A percentile compares a stretch with the other conserved stretches of the same genome.
Evolutionary conservation across 2,888 invertebrate species (phyloP).

Genomic region (Icerya purchasi): DNA sequence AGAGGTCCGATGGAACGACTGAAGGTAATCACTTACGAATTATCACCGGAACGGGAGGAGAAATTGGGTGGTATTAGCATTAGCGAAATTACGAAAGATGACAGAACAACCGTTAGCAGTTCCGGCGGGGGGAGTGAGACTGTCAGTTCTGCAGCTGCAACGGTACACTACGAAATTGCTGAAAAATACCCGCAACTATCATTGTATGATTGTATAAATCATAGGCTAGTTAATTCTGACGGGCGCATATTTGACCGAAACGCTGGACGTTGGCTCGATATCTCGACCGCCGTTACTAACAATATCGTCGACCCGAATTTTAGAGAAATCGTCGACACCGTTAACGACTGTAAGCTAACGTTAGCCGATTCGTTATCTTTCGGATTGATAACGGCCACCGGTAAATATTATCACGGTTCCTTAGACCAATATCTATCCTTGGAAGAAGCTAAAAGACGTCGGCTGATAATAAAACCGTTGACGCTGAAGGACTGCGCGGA

Average conservation of each 20-base stretch:
- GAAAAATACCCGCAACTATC: neutral
- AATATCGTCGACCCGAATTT: conserved; percentile 55
- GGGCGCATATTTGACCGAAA: conserved; percentile 74
- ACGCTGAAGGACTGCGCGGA: conserved; percentile 73
- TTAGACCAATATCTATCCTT: conserved; percentile 55
- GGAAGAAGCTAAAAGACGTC: conserved; percentile 59
- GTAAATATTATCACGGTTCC: conserved; percentile 51
- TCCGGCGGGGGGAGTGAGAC: neutral
- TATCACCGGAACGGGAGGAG: too few species aligned
- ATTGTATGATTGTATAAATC: conserved; percentile 9
- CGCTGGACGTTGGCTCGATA: conserved; percentile 57
- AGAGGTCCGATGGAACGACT: conserved; percentile 56
- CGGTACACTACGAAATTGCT: neutral
- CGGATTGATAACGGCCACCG: conserved; percentile 52
- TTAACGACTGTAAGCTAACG: conserved; percentile 55
- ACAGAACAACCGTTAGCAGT: conserved; percentile 35
- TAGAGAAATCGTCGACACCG: conserved; percentile 66
- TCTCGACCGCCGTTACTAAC: conserved; percentile 59
- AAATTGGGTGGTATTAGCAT: too few species aligned
- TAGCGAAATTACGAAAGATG: conserved; percentile 42
- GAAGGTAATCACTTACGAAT: conserved; percentile 41
- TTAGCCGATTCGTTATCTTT: conserved; percentile 52
- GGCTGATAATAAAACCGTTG: conserved; percentile 66
- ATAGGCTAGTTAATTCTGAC: conserved; percentile 37
- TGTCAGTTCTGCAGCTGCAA: neutral